phyloP scores from a whole-genome alignment of 2,797 vertebrate species.

The Poecile montanus region DNA sequence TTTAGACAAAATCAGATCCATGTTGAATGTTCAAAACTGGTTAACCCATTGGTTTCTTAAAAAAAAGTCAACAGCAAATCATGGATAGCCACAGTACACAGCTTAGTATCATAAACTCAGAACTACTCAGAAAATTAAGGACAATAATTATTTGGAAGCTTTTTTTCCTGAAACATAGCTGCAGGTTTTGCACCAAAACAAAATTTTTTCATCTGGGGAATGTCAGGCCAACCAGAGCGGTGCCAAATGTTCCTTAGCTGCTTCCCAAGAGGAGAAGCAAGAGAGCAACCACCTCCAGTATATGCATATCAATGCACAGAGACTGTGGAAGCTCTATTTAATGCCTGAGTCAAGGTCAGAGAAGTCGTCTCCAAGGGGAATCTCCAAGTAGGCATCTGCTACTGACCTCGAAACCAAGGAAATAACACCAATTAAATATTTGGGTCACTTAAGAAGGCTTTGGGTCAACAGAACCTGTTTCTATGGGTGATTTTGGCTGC shows the following conservation, averaged over 20 bases:
- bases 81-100: not conserved
- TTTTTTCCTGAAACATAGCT: not conserved
- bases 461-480: not conserved
- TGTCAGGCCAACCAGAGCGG: not conserved
- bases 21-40: not conserved
- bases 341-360: not conserved
- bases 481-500: not conserved
- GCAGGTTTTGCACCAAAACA: not conserved
- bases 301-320: not conserved
- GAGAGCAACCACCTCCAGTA: not conserved
- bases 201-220: not conserved
- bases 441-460: not conserved
- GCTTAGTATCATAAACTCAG: not conserved
- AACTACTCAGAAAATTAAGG: not conserved
- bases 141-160: not conserved
- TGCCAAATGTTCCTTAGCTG: not conserved
- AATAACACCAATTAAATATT: not conserved
- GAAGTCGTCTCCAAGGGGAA: not conserved
- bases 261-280: not conserved
- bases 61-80: not conserved
- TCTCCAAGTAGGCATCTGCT: not conserved
- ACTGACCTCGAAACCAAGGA: not conserved
- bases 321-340: not conserved
- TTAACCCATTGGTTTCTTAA: not conserved
- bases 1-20: slow-evolving; percentile 49